A percentile compares a stretch with the other conserved stretches of the same genome.
These are phyloP conservation scores for Chamaetylas fuelleborni DNA, from an alignment of 2,113 vertebrate species.

Conservation along the genomic window DNA sequence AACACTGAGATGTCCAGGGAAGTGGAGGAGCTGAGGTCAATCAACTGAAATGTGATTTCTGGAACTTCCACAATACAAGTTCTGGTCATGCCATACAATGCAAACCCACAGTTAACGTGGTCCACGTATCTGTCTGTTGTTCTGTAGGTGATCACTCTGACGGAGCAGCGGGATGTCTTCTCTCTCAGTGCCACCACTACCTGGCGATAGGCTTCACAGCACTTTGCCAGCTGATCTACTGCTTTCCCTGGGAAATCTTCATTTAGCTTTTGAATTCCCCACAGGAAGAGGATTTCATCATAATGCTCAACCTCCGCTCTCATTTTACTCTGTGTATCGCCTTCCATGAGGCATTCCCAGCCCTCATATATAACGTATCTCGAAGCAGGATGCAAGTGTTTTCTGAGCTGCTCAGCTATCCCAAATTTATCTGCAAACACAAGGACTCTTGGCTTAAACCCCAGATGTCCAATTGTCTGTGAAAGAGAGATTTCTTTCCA, in stretches of 20 bases:
- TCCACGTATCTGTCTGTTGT: constrained; percentile 76
- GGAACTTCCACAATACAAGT: constrained; percentile 77
- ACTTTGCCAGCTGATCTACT: constrained; percentile 71
- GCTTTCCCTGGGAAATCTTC: constrained; percentile 63
- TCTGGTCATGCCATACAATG: constrained; percentile 81
- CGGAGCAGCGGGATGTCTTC: neutral
- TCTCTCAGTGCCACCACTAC: constrained; percentile 75
- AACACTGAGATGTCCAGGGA: constrained; percentile 75
- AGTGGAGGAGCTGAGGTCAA: constrained; percentile 79
- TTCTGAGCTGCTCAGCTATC: constrained; percentile 73
- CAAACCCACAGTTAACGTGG: constrained; percentile 80
- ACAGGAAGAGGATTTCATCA: constrained; percentile 79
- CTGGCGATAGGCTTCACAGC: constrained; percentile 81
- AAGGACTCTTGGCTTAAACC: constrained; percentile 67
- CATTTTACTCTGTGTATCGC: neutral
- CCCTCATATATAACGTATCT: constrained; percentile 63
- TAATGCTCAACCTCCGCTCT: constrained; percentile 52
- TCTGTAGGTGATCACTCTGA: constrained; percentile 81
- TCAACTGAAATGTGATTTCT: constrained; percentile 79
- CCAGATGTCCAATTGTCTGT: neutral
- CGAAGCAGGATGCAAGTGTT: constrained; percentile 72
- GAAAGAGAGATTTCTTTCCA: constrained; percentile 26
- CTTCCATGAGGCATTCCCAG: constrained; percentile 25
- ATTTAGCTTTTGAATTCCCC: constrained; percentile 76
- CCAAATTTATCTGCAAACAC: constrained; percentile 83